Percentiles rank a stretch among this genome's conserved stretches.
Conservation (phyloP, 2,113 vertebrate genomes). For the Halcyon malimbica region DNA sequence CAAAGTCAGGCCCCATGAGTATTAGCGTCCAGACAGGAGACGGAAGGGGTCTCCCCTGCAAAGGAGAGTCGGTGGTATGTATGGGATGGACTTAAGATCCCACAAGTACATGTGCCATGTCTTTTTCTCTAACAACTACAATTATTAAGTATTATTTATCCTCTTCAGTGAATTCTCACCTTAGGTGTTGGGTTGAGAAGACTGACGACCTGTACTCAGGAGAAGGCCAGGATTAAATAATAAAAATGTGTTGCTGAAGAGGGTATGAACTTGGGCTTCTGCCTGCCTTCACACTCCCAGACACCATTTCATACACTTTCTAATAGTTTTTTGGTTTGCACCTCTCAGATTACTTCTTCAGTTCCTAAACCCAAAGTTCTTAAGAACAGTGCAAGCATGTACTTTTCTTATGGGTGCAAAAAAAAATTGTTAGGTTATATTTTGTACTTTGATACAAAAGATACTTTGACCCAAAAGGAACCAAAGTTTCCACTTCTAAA, state of each 20-base stretch:
- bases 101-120: neutral
- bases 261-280: neutral
- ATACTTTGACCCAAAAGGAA: neutral
- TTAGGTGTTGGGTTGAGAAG: neutral
- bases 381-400: neutral
- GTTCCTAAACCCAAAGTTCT: neutral
- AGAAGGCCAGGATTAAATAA: neutral
- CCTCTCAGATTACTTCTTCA: neutral
- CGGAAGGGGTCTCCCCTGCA: neutral
- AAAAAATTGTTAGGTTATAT: neutral
- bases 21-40: neutral
- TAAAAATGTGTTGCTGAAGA: neutral
- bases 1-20: neutral
- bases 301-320: neutral
- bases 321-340: neutral
- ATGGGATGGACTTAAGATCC: neutral
- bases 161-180: neutral
- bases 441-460: neutral
- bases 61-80: neutral
- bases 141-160: neutral
- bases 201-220: neutral
- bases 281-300: neutral
- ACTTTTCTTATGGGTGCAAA: neutral
- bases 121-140: neutral
- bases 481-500: neutral